A percentile compares a stretch with the other conserved stretches of the same genome.
phyloP scores from a whole-genome alignment of 2,797 vertebrate species.

The Tapera naevia region DNA sequence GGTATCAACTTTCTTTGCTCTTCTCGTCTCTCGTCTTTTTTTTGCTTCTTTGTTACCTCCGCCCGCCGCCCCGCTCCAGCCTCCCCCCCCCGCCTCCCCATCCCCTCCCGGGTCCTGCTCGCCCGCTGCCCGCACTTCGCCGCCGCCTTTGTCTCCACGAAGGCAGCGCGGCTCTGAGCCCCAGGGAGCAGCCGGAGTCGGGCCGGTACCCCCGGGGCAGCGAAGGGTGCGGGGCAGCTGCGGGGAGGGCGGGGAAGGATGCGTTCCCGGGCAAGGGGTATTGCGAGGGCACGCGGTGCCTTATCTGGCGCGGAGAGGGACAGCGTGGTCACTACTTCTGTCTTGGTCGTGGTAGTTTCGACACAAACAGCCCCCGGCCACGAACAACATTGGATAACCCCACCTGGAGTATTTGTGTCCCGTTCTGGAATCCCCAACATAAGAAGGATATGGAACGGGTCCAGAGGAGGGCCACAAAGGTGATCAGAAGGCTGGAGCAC shows the following conservation, averaged over 20 bases:
- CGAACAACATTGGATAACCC: neutral
- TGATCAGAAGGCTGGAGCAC: no score
- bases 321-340: neutral
- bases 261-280: neutral
- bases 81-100: no score
- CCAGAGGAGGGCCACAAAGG: no score
- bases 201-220: neutral
- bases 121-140: neutral
- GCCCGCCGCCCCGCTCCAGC: neutral
- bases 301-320: neutral
- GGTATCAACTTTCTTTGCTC: neutral
- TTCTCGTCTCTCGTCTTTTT: neutral
- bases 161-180: neutral
- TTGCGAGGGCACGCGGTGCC: neutral
- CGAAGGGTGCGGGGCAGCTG: neutral
- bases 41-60: neutral
- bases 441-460: no score
- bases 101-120: neutral
- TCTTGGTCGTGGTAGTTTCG: neutral
- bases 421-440: no score
- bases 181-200: neutral
- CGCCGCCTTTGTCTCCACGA: slow-evolving; percentile 8
- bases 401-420: neutral
- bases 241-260: neutral
- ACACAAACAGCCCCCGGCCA: neutral